These are phyloP conservation scores for Chrysocyon brachyurus DNA, from an alignment of 2,797 vertebrate species.

Conservation along the genomic window DNA sequence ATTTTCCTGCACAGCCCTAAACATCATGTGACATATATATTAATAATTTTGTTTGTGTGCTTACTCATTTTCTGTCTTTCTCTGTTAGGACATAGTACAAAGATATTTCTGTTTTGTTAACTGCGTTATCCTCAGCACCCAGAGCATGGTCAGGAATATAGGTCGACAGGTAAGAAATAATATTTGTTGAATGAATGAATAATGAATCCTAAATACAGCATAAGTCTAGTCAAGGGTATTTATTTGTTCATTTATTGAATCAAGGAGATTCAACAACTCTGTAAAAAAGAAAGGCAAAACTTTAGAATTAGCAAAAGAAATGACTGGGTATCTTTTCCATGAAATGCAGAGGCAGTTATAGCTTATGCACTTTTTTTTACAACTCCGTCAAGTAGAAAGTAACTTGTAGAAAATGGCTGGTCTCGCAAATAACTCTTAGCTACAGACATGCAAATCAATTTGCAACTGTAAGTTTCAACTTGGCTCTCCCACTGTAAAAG, in stretches of 20 bases:
- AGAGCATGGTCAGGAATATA: not conserved
- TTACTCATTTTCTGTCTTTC: constrained; percentile 23
- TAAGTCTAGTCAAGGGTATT: constrained; percentile 10
- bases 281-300: not conserved
- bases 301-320: not conserved
- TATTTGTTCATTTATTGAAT: constrained; percentile 4
- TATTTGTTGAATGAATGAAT: not conserved
- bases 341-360: not conserved
- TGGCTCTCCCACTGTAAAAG: not conserved
- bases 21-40: not conserved
- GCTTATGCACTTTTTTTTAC: not conserved
- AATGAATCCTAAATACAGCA: not conserved
- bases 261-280: constrained; percentile 33
- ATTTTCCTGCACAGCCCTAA: not conserved
- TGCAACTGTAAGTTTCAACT: not conserved
- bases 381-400: not conserved
- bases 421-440: not conserved
- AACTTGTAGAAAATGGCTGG: constrained; percentile 5
- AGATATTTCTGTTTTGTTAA: constrained; percentile 27
- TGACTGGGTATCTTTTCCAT: not conserved
- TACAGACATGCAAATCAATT: constrained; percentile 3
- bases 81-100: not conserved
- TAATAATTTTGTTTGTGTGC: constrained; percentile 26
- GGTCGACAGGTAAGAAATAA: not conserved
- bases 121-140: not conserved